phyloP scores from a whole-genome alignment of 1,140 invertebrate species.

The Nomia melanderi region DNA sequence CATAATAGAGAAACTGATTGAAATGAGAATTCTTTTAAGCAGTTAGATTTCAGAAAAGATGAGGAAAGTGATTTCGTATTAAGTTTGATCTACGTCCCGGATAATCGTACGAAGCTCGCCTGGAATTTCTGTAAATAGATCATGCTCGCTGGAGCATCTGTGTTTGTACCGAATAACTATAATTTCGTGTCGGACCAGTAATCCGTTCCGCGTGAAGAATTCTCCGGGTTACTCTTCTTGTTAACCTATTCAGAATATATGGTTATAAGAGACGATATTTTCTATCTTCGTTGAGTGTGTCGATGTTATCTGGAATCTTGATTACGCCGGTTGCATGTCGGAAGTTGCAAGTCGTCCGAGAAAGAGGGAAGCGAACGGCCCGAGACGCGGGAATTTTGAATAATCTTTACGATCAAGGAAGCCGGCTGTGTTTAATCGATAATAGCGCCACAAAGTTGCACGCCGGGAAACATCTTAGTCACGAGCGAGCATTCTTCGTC shows the following conservation, averaged over 20 bases:
- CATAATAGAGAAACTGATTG: no score
- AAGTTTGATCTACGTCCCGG: no score
- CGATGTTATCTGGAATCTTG: slow-evolving; percentile 46
- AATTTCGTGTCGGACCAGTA: not conserved
- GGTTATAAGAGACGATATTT: not conserved
- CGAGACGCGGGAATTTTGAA: slow-evolving; percentile 32
- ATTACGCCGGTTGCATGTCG: slow-evolving; percentile 24
- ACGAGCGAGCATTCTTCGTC: not conserved
- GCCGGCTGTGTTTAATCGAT: slow-evolving; percentile 22
- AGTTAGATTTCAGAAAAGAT: no score
- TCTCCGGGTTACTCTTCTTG: not conserved
- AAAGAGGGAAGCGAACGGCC: slow-evolving; percentile 4
- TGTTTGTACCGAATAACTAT: not conserved
- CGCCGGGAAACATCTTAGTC: not conserved
- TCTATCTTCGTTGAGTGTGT: slow-evolving; percentile 25
- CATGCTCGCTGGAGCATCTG: no score
- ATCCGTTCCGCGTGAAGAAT: not conserved
- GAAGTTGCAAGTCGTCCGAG: slow-evolving; percentile 26
- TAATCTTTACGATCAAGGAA: slow-evolving; percentile 37
- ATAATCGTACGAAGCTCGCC: no score
- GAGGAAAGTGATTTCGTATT: no score
- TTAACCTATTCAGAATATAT: slow-evolving; percentile 2
- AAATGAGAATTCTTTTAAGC: no score
- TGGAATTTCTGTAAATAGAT: not conserved
- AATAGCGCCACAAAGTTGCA: not conserved